Evolutionary conservation across 1,140 invertebrate genomes (phyloP), one percentile per base, ranked within the genome.

Genomic region (Dysdera silvatica): DNA sequence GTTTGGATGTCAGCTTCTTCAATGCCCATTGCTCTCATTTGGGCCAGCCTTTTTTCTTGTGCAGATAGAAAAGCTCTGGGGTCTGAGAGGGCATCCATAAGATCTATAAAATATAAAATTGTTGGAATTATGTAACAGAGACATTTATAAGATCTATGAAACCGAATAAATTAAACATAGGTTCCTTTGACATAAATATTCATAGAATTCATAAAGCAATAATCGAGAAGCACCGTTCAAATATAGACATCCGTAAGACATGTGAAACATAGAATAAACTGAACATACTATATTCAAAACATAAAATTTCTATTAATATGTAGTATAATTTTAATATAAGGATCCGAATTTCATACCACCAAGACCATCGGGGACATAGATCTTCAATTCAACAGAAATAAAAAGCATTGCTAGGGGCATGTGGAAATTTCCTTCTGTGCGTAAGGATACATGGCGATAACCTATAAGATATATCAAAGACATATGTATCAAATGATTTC

Each of bases 351-450:
- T 69, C 69, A 74, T 75, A 90, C 90, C 90, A 84, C 95, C 92
- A 74, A 98, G 89, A 58, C 96, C 96, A 81, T 99, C 96, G 53
- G 97, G 97, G 61, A 99, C 95, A 80, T 99, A 99, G 68, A 99
- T 99, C 80, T 99, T 99, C 41, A 99, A 84, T 77, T 98, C 94
- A 71, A 99, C 96, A 75, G 97, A 93, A 76, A 95, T 98, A 79
- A 99, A 99, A 53, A 99, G 79, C 86, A 98, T 99, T 37, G 96
- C 94, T 67, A 99, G 79, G 2, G 95, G 96, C 86, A 98, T 93
- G 31, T 96, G 94, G 76, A 99, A 98, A 77, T 99, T 99, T 35
- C 95, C 94, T 77, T 99, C 97, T 1, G 96, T 99, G 57, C 97
- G 77, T 0, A 99, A 80, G 2, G 95, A 95, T 66, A 99, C 98